Base-by-base conservation (phyloP, 2,113 vertebrate genomes). In the Zapornia atra region DNA sequence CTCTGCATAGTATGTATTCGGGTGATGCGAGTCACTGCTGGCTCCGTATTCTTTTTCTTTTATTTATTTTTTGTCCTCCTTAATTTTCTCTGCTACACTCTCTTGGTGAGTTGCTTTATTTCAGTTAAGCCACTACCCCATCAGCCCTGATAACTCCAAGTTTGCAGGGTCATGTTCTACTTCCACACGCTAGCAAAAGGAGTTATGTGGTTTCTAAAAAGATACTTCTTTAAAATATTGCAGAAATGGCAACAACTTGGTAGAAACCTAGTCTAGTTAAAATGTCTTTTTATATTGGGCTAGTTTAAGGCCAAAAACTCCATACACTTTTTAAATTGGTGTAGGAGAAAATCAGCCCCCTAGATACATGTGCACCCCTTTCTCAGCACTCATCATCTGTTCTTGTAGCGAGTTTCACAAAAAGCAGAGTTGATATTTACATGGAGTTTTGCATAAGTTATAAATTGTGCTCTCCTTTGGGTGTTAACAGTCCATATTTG, bases 71-170 rank as follows among this genome's bases (percentile, higher is more conserved):
- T 9, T 11, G 3, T 3, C 8, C 17, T 17, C 10, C 6, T 34
- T 38, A 1, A 8, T 64, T 44, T 77, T 18, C 36, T 72, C 17
- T 46, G 7, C 56, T 72, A 34, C 11, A 11, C 11, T 53, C 26
- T 57, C 46, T 73, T 73, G 44, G 36, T 40, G 50, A 84, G 19
- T 25, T 86, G 59, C 21, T 90, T 75, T 86, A 12, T 81, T 70
- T n/a, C 28, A 31, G 6, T 87, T 59, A 66, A 63, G 36, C 36
- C 78, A 70, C 38, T 84, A 24, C 29, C 15, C n/a, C 16, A 3
- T 33, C 2, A 2, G 17, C 56, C n/a, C 16, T 1, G 2, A 3
- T 54, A 92, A 44, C 18, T 20, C 28, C 42, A 57, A 1, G 0
- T 70, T 89, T 70, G 31, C 75, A 63, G n/a, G 36, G 15, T 18